Evolutionary conservation across 1,140 invertebrate species (phyloP).

Genomic region (Philopotamus ludificatus): DNA sequence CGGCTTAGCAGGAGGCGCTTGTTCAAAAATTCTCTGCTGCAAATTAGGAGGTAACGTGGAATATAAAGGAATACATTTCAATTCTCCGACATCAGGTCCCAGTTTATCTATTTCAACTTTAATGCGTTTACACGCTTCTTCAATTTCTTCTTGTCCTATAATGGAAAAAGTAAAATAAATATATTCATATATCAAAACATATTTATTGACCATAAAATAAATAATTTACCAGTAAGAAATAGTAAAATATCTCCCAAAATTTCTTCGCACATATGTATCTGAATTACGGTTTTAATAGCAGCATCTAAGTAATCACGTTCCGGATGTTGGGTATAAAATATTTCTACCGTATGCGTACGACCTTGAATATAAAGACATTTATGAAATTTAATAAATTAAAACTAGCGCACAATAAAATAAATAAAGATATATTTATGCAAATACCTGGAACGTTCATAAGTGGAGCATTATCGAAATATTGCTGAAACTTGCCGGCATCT

Average conservation of each 20-base stretch:
- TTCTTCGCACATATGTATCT: slow-evolving; percentile 99
- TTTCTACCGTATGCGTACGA: slow-evolving; percentile 82
- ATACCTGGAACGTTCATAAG: slow-evolving; percentile 96
- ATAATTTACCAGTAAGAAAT: slow-evolving; percentile 78
- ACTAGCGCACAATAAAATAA: neutral
- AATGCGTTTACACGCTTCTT: slow-evolving; percentile 98
- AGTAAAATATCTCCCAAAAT: slow-evolving; percentile 89
- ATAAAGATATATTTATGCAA: slow-evolving; percentile 2
- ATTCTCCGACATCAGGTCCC: slow-evolving; percentile 92
- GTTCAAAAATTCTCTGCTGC: slow-evolving; percentile 97
- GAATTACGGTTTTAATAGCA: slow-evolving; percentile 96
- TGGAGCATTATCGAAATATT: slow-evolving; percentile 98
- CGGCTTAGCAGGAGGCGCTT: slow-evolving; percentile 86
- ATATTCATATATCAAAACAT: neutral
- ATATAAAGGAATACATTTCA: slow-evolving; percentile 98
- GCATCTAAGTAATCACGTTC: slow-evolving; percentile 98
- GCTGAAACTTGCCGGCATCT: slow-evolving; percentile 99
- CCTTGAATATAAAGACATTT: slow-evolving; percentile 37
- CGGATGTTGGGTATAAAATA: slow-evolving; percentile 98
- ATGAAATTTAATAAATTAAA: neutral
- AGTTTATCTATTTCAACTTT: slow-evolving; percentile 96
- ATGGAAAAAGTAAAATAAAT: too few species aligned
- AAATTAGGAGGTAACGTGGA: slow-evolving; percentile 97
- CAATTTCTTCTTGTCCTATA: slow-evolving; percentile 89
- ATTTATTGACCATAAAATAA: neutral